A percentile compares a stretch with the other conserved stretches of the same genome.
These are phyloP conservation scores for Galagoides demidoff DNA, from an alignment of 2,797 vertebrate species.

Conservation along the genomic window DNA sequence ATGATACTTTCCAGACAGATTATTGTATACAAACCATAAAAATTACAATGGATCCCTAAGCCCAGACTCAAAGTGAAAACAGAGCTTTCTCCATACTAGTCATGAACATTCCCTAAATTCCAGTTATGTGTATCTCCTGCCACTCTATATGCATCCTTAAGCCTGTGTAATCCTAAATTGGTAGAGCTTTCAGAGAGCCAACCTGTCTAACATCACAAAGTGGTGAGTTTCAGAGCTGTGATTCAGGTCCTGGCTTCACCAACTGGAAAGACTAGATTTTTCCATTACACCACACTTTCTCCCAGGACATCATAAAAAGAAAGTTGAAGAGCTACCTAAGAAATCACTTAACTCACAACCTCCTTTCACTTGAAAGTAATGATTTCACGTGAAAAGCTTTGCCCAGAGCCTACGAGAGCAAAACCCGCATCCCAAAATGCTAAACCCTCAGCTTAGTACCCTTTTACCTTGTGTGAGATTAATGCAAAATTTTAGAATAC, in stretches of 20 bases:
- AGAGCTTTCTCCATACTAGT: not conserved
- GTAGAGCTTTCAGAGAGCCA: not conserved
- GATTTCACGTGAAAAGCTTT: not conserved
- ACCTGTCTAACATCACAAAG: too few species aligned
- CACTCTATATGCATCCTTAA: not conserved
- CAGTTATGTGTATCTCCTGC: not conserved
- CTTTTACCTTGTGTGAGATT: not conserved
- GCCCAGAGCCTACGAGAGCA: not conserved
- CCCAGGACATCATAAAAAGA: not conserved
- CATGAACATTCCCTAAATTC: not conserved
- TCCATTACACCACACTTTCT: not conserved
- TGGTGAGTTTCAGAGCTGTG: not conserved
- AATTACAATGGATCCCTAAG: not conserved
- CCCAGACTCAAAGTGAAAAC: not conserved
- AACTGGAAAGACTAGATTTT: not conserved
- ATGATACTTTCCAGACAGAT: slow-evolving; percentile 21
- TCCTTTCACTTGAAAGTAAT: slow-evolving; percentile 11
- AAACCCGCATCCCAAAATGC: not conserved
- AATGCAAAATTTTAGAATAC: slow-evolving; percentile 34
- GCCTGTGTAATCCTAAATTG: not conserved
- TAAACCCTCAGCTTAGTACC: not conserved
- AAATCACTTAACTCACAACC: not conserved
- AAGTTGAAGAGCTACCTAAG: not conserved
- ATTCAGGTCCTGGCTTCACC: not conserved
- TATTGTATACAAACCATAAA: slow-evolving; percentile 17